Conservation (phyloP, 2,888 invertebrate species). For the Cheilosia soror region DNA sequence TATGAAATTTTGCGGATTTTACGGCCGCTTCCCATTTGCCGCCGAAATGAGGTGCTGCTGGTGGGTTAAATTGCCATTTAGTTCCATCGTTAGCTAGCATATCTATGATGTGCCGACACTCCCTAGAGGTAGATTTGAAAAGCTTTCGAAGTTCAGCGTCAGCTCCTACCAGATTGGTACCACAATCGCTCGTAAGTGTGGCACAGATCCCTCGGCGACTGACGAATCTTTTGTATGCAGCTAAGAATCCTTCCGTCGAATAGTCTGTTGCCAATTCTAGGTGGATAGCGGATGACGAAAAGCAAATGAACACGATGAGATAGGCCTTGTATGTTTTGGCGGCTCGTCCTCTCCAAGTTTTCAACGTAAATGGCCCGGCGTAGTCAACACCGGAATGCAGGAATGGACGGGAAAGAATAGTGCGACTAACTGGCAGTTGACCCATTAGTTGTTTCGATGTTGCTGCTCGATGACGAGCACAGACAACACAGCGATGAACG, state of each 20-base stretch:
- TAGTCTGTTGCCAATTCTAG: too few species aligned
- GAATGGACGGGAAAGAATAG: conserved; percentile 40
- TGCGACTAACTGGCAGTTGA: conserved; percentile 44
- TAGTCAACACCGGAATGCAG: conserved; percentile 3
- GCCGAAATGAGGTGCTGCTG: conserved; percentile 77
- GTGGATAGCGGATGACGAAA: too few species aligned
- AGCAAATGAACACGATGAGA: background rate
- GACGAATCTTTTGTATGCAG: too few species aligned
- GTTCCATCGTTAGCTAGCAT: conserved; percentile 56
- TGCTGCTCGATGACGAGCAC: conserved; percentile 33
- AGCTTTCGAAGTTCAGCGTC: conserved; percentile 34
- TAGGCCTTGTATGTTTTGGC: background rate
- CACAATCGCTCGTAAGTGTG: conserved; percentile 53
- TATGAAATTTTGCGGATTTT: conserved; percentile 34
- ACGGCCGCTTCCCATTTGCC: background rate
- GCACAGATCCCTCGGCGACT: conserved; percentile 3
- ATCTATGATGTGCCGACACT: conserved; percentile 25
- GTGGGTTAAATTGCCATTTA: conserved; percentile 79
- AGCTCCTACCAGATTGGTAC: conserved; percentile 62
- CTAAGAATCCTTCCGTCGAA: too few species aligned
- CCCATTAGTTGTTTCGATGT: conserved; percentile 38
- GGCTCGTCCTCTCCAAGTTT: conserved; percentile 19
- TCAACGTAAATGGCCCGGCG: conserved; percentile 16
- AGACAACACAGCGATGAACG: conserved; percentile 38
- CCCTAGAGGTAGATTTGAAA: conserved; percentile 31